These are phyloP conservation scores for Eilema griseolum DNA, from an alignment of 2,888 invertebrate species.

Conservation along the genomic window DNA sequence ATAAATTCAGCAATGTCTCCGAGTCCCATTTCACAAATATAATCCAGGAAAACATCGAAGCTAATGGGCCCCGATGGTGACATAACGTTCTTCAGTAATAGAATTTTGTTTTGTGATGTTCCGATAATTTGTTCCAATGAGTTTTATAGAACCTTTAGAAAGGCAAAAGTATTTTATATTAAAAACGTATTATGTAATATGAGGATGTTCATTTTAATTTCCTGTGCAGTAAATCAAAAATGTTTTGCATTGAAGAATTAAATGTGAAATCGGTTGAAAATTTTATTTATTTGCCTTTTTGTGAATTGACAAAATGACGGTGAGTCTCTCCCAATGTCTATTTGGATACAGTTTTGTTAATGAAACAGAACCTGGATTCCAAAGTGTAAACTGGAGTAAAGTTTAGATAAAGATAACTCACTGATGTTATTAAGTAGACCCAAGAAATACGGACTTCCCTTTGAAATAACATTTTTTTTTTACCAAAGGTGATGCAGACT, in stretches of 20 bases:
- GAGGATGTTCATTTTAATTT: slow-evolving; percentile 13
- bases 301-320: background rate
- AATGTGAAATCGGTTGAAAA: background rate
- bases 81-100: slow-evolving; percentile 54
- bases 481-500: too few relatives aligned
- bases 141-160: slow-evolving; percentile 16
- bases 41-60: slow-evolving; percentile 55
- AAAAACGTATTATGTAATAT: slow-evolving; percentile 14
- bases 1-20: slow-evolving; percentile 38
- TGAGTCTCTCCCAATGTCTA: background rate
- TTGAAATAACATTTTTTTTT: too few relatives aligned
- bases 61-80: slow-evolving; percentile 52
- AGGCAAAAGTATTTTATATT: slow-evolving; percentile 6
- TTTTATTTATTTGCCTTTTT: background rate
- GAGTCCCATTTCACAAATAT: slow-evolving; percentile 48
- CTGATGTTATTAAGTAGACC: background rate
- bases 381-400: too few relatives aligned
- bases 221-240: slow-evolving; percentile 12
- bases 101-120: slow-evolving; percentile 52
- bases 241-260: background rate
- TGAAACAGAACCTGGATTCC: background rate
- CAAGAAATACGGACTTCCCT: background rate
- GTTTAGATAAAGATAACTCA: background rate
- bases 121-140: slow-evolving; percentile 33
- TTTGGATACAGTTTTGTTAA: background rate